phyloP scores from a whole-genome alignment of 2,797 vertebrate species.

The Paramormyrops hopkinsi region DNA sequence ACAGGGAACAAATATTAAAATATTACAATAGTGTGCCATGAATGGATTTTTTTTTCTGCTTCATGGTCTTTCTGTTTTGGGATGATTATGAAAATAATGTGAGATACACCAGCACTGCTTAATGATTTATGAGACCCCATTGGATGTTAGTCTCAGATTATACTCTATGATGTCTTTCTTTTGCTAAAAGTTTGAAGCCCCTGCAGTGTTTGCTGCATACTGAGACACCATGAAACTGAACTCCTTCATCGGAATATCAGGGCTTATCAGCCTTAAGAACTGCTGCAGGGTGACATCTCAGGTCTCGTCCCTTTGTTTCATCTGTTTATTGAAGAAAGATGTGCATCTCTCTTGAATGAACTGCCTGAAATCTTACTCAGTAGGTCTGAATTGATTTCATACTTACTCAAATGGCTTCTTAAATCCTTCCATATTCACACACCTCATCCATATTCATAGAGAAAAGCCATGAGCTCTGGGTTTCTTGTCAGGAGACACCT shows the following conservation, averaged over 20 bases:
- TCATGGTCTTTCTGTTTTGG: background rate
- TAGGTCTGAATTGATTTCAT: constrained; percentile 2
- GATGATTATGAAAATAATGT: background rate
- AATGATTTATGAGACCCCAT: background rate
- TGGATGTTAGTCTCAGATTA: background rate
- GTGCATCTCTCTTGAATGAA: background rate
- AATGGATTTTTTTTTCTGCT: background rate
- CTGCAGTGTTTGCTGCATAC: background rate
- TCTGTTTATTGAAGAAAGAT: background rate
- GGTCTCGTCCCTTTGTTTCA: background rate
- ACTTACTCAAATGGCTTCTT: background rate
- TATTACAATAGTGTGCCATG: background rate
- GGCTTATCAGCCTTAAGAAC: background rate
- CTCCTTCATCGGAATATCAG: background rate
- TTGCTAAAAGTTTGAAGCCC: background rate
- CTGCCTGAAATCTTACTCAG: constrained; percentile 6
- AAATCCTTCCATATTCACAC: background rate
- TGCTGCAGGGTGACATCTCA: background rate
- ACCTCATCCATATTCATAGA: background rate
- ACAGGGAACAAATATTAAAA: background rate
- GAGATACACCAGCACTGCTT: background rate
- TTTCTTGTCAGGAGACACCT: constrained; percentile 1
- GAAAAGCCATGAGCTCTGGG: background rate
- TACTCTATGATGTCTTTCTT: background rate
- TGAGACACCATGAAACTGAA: background rate